These are phyloP conservation scores for Gnathonemus longibarbis DNA, from an alignment of 2,113 vertebrate species.

Conservation along the genomic window DNA sequence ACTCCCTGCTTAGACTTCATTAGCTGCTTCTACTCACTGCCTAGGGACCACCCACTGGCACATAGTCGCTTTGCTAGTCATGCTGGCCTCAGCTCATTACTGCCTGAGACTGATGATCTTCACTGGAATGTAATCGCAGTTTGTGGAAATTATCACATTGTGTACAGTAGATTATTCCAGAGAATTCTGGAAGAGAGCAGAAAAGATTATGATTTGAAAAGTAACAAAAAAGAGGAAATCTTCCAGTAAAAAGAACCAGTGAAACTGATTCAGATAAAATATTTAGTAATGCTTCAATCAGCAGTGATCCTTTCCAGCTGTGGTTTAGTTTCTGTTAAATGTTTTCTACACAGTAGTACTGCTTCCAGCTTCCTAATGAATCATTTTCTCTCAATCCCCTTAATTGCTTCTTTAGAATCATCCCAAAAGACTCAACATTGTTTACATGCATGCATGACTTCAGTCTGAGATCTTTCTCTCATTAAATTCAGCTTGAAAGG, in stretches of 20 bases:
- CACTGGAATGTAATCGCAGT: background rate
- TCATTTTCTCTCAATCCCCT: background rate
- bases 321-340: background rate
- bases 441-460: constrained; percentile 21
- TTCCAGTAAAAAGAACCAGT: background rate
- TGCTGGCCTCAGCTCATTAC: background rate
- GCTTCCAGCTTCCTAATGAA: background rate
- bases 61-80: background rate
- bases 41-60: background rate
- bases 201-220: background rate
- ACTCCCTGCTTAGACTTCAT: too few relatives aligned
- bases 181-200: background rate
- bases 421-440: background rate
- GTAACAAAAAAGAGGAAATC: background rate
- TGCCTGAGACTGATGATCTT: background rate
- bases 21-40: background rate
- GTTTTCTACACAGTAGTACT: background rate
- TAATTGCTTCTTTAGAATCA: background rate
- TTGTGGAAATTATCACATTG: background rate
- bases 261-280: background rate
- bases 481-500: background rate
- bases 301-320: background rate
- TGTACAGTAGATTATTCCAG: background rate
- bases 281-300: background rate
- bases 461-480: background rate